Conservation (phyloP, 2,797 vertebrate genomes). For the Odontamblyopus lacepedii region DNA sequence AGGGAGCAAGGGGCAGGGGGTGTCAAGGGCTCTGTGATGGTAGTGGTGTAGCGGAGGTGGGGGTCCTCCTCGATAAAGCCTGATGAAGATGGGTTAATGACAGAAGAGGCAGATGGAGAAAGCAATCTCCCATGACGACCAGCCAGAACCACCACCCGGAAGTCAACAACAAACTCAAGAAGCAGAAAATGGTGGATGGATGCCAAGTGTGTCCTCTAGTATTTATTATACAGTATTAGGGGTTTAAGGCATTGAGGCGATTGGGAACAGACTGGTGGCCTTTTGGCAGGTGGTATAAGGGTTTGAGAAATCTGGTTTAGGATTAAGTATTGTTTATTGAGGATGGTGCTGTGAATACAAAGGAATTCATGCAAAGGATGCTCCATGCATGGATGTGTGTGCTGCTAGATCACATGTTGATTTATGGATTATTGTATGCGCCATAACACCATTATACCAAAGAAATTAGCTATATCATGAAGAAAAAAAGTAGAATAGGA, state of each 20-base stretch:
- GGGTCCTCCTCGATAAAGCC: slow-evolving; percentile 63
- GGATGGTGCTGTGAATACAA: slow-evolving; percentile 80
- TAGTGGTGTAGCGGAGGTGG: slow-evolving; percentile 41
- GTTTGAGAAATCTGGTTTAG: slow-evolving; percentile 71
- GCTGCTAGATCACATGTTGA: slow-evolving; percentile 61
- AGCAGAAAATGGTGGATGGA: slow-evolving; percentile 5
- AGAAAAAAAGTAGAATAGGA: not conserved
- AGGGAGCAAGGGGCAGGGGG: slow-evolving; percentile 67
- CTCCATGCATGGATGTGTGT: slow-evolving; percentile 63
- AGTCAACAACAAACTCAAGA: slow-evolving; percentile 42
- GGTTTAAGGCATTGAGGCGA: not conserved
- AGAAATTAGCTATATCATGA: not conserved
- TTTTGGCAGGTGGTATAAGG: slow-evolving; percentile 72
- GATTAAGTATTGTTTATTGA: slow-evolving; percentile 77
- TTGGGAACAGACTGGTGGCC: slow-evolving; percentile 20
- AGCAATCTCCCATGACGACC: slow-evolving; percentile 64
- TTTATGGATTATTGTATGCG: slow-evolving; percentile 58
- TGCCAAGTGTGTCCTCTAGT: slow-evolving; percentile 15
- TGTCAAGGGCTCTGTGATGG: slow-evolving; percentile 56
- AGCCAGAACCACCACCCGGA: slow-evolving; percentile 53
- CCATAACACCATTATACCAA: slow-evolving; percentile 39
- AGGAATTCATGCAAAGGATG: slow-evolving; percentile 77
- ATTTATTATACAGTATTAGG: not conserved
- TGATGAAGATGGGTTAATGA: slow-evolving; percentile 76
- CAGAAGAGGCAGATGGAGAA: slow-evolving; percentile 77